Evolutionary conservation across 2,888 invertebrate species (phyloP).

Genomic region (Caenorhabditis doughertyi): DNA sequence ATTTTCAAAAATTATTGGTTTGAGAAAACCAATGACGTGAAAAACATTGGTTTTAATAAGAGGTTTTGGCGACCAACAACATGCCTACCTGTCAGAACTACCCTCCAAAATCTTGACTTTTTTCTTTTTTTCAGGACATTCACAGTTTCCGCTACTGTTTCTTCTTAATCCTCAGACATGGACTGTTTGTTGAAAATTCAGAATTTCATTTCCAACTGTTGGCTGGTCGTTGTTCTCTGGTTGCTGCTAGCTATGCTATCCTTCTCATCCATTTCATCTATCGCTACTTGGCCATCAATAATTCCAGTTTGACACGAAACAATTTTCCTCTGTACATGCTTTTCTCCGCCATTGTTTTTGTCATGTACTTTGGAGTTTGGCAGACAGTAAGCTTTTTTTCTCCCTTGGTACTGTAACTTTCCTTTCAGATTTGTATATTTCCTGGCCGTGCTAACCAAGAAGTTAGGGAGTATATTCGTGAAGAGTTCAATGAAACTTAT

Average conservation of each 20-base stretch:
- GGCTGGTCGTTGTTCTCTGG: conserved; percentile 12
- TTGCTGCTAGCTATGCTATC: conserved; percentile 24
- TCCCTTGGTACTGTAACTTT: background rate
- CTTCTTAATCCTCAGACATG: conserved; percentile 18
- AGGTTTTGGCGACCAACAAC: no score
- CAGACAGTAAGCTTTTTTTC: background rate
- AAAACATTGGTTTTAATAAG: no score
- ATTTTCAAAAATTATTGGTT: no score
- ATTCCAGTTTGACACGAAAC: background rate
- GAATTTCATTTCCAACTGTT: conserved; percentile 5
- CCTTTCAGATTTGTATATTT: background rate
- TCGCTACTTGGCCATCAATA: conserved; percentile 15
- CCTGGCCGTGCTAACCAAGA: background rate
- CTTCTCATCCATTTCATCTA: conserved; percentile 41
- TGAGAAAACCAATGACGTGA: no score
- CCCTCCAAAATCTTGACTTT: no score
- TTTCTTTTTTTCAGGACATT: conserved; percentile 20
- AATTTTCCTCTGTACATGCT: conserved; percentile 25
- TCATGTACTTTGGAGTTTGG: background rate
- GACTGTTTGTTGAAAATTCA: conserved; percentile 7
- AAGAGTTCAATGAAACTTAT: background rate
- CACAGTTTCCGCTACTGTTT: conserved; percentile 45
- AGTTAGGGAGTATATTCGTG: background rate
- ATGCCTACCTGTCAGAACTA: no score
- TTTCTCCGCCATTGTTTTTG: background rate